These are phyloP conservation scores for Enoplolaimus lenunculus DNA, from an alignment of 2,888 invertebrate genomes.

Conservation along the genomic window DNA sequence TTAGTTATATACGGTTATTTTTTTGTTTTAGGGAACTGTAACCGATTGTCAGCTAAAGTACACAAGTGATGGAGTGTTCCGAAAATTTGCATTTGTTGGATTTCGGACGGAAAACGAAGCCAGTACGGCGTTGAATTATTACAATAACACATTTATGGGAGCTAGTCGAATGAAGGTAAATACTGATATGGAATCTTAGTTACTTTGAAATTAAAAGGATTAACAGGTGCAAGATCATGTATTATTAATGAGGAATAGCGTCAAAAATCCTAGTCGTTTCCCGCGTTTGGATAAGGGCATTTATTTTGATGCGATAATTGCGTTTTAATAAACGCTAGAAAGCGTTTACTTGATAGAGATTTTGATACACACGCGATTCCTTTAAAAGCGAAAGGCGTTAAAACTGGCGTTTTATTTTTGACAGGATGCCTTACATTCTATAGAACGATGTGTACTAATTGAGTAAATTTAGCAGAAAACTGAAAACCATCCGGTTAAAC, in stretches of 20 bases:
- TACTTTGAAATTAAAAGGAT: too few relatives aligned
- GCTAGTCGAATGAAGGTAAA: conserved; percentile 59
- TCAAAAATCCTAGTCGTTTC: background rate
- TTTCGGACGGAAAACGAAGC: conserved; percentile 69
- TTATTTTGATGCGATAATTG: too few relatives aligned
- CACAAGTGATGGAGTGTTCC: conserved; percentile 73
- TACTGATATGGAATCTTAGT: background rate
- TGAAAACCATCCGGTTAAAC: too few relatives aligned
- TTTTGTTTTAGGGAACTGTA: conserved; percentile 43
- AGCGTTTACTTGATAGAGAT: too few relatives aligned
- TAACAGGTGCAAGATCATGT: too few relatives aligned
- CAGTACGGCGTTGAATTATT: conserved; percentile 57
- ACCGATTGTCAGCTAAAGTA: conserved; percentile 88
- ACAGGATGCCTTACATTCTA: too few relatives aligned
- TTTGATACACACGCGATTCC: too few relatives aligned
- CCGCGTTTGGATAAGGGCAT: background rate
- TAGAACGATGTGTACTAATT: too few relatives aligned
- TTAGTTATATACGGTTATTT: conserved; percentile 1
- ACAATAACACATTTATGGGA: conserved; percentile 69
- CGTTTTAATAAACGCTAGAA: too few relatives aligned
- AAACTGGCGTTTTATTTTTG: too few relatives aligned
- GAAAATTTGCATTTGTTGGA: conserved; percentile 84
- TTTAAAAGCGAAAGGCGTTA: too few relatives aligned
- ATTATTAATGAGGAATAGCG: conserved; percentile 18
- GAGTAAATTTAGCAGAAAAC: too few relatives aligned